Percentiles rank a stretch among this genome's conserved stretches.
Conservation (phyloP, 1,140 invertebrate genomes). For the Whitmania pigra region DNA sequence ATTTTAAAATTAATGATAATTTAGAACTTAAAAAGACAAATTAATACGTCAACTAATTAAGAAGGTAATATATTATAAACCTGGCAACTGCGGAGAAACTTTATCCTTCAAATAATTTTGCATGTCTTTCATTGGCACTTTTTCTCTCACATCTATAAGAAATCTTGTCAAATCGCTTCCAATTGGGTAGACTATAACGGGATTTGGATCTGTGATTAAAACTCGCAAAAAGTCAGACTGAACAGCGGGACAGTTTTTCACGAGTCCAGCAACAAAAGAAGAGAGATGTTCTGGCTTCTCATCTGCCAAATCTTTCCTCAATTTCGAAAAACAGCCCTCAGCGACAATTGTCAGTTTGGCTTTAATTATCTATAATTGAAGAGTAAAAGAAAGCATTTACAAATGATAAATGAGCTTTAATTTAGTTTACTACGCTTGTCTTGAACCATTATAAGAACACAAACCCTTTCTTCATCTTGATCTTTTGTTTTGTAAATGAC, state of each 20-base stretch:
- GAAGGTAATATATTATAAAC: conserved; percentile 23
- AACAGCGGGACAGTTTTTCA: conserved; percentile 33
- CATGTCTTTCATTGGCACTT: conserved; percentile 28
- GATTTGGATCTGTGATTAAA: conserved; percentile 30
- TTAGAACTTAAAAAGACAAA: background rate
- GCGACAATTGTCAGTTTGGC: conserved; percentile 34
- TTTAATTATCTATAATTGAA: conserved; percentile 27
- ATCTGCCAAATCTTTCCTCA: conserved; percentile 32
- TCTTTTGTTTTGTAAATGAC: conserved; percentile 4
- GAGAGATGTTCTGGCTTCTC: conserved; percentile 29
- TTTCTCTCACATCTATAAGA: conserved; percentile 31
- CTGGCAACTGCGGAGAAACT: conserved; percentile 32
- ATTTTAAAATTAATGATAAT: background rate
- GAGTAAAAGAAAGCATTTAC: background rate
- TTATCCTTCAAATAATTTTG: conserved; percentile 29
- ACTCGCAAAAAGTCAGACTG: conserved; percentile 32
- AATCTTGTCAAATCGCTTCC: conserved; percentile 28
- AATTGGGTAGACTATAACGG: conserved; percentile 32
- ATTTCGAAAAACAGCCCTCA: conserved; percentile 37
- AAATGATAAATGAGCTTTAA: background rate
- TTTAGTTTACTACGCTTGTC: too few species aligned
- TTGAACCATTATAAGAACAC: background rate
- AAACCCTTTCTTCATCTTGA: background rate
- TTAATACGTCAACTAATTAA: background rate
- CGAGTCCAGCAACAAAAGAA: conserved; percentile 33